These are phyloP conservation scores for Arenaria interpres DNA, from an alignment of 2,113 vertebrate genomes.

Conservation along the genomic window DNA sequence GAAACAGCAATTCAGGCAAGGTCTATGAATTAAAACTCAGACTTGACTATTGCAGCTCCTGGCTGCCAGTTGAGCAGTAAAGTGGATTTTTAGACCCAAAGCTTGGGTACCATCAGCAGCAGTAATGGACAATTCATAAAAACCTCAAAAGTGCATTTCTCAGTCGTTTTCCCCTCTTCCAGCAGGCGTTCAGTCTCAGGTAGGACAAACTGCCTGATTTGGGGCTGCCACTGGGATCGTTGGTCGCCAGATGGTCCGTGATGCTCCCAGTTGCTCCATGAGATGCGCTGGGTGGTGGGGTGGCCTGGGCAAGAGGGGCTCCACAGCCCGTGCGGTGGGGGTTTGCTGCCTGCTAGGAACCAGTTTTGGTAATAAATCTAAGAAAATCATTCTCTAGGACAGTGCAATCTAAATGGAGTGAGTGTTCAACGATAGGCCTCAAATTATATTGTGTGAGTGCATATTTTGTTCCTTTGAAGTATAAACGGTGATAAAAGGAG, in stretches of 20 bases:
- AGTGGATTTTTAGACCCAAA: not conserved
- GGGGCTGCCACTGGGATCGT: rapidly evolving
- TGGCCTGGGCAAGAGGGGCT: not conserved
- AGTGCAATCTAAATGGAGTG: rapidly evolving
- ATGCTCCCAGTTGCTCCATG: not conserved
- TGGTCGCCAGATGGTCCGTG: rapidly evolving
- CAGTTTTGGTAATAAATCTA: not conserved
- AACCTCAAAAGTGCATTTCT: not conserved
- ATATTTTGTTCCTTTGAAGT: rapidly evolving
- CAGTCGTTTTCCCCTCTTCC: not conserved
- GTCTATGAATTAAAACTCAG: not conserved
- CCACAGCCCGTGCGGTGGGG: rapidly evolving
- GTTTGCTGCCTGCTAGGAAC: not conserved
- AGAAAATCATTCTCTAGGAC: not conserved
- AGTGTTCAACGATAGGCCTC: not conserved
- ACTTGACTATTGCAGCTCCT: not conserved
- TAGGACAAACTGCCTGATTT: rapidly evolving
- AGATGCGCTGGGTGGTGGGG: rapidly evolving
- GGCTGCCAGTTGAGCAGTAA: not conserved
- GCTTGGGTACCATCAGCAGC: not conserved
- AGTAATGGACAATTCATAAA: not conserved
- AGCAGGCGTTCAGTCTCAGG: not conserved
- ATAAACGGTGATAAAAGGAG: not conserved
- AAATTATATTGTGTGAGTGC: rapidly evolving
- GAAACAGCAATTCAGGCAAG: conserved; percentile 47